Percentiles rank a stretch among this genome's conserved stretches.
These are phyloP conservation scores for Quadroppia sp. DNA, from an alignment of 2,888 invertebrate species.

Conservation along the genomic window DNA sequence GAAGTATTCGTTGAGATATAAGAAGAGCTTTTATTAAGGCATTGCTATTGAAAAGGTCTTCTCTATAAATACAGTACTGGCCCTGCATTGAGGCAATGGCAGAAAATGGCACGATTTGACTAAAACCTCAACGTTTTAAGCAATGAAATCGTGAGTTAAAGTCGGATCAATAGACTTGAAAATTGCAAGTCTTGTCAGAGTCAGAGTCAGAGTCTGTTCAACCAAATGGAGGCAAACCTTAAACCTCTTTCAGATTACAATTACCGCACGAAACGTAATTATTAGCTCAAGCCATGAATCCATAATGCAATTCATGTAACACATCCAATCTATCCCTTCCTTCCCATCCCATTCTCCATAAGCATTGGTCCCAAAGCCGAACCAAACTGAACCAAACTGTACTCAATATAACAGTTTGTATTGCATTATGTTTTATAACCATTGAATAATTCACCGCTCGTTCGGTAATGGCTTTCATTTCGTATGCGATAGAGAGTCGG, in stretches of 20 bases:
- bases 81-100: neutral
- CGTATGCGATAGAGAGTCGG: conserved; percentile 16
- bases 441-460: conserved; percentile 31
- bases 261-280: conserved; percentile 36
- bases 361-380: neutral
- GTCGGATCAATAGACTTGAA: conserved; percentile 33
- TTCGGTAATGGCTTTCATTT: neutral
- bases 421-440: conserved; percentile 32
- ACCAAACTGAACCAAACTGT: neutral
- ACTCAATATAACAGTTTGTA: neutral
- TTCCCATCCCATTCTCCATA: neutral
- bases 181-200: conserved; percentile 25
- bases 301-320: conserved; percentile 35
- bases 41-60: neutral
- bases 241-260: conserved; percentile 20
- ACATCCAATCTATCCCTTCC: neutral
- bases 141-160: conserved; percentile 37
- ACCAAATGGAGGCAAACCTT: conserved; percentile 25
- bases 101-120: conserved; percentile 31
- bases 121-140: conserved; percentile 30
- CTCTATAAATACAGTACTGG: neutral
- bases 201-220: conserved; percentile 22
- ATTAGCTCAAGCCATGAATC: conserved; percentile 35
- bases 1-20: neutral
- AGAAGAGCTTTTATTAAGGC: neutral